Base-by-base conservation (phyloP, 53 echinoderm and acorn worm genomes). In the Paracentrotus lividus region DNA sequence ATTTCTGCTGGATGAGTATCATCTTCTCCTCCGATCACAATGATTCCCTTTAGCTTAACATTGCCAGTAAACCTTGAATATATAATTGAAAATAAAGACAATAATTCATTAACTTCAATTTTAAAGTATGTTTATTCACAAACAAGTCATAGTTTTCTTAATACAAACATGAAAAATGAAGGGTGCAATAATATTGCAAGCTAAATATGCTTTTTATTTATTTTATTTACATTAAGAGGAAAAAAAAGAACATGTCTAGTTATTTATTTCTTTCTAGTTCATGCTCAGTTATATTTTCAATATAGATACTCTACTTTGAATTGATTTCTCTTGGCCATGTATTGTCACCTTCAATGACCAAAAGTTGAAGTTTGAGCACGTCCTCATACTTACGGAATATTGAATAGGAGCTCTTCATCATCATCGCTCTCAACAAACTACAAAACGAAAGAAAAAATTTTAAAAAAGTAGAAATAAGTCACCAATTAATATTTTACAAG, bases 341-440 rank as follows among this genome's bases (percentile, higher is more conserved):
- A 4, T 57, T 7, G n/a, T 55, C 55, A 16, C 13, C 8, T 49
- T 7, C 5, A 49, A 5, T 49, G 49, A 49, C 49, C 15, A 52
- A 52, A 52, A 52, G 52, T 15, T 52, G 1, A 52, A 52, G 10
- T 12, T 52, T 52, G 15, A 52, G 52, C 5, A 76, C 5, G 15
- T 76, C 45, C 20, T 31, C 12, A 23, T 85, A 99, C 99, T 99
- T 93, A 99, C 99, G 99, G 99, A 58, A 99, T 99, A 84, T 99
- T 99, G 76, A 99, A 99, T 13, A 99, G 92, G 0, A 99, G 96
- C 90, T 99, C 99, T 90, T 97, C 99, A 90, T 99, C 99, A 84
- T 95, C 99, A 94, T 99, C 99, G 85, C 99, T 99, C 86, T 99
- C 99, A 26, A 99, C 99, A 93, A 95, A 96, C 99, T 99, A 93